A percentile compares a stretch with the other conserved stretches of the same genome.
These are phyloP conservation scores for Otus sunia DNA, from an alignment of 2,113 vertebrate species.

Conservation along the genomic window DNA sequence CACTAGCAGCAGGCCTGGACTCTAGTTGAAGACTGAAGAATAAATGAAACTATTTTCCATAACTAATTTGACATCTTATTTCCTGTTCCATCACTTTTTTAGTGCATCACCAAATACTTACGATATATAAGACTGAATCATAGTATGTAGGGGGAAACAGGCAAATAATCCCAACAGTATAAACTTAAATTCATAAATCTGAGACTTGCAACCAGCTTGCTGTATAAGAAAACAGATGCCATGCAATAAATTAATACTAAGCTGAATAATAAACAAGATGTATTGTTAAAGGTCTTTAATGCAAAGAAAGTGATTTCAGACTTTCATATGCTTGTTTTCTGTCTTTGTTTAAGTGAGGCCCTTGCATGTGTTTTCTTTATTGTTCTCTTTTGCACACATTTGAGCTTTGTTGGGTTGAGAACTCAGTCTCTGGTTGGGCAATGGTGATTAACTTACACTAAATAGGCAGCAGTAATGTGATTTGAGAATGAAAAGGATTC, in stretches of 20 bases:
- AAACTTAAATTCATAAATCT: background rate
- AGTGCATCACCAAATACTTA: background rate
- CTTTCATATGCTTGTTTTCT: constrained; percentile 62
- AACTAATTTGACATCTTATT: background rate
- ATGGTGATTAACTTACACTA: constrained; percentile 61
- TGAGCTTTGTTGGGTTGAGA: constrained; percentile 53
- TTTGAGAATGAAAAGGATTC: constrained; percentile 65
- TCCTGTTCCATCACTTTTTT: background rate
- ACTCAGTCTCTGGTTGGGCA: constrained; percentile 30
- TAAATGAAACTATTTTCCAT: background rate
- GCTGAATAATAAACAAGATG: constrained; percentile 53
- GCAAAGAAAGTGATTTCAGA: constrained; percentile 55
- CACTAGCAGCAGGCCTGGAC: background rate
- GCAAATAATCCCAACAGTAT: background rate
- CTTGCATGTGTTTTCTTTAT: constrained; percentile 51
- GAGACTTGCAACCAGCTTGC: constrained; percentile 12
- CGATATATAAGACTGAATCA: background rate
- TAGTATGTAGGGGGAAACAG: background rate
- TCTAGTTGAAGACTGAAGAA: background rate
- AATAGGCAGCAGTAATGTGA: constrained; percentile 68
- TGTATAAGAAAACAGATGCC: constrained; percentile 47
- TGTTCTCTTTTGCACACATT: constrained; percentile 8
- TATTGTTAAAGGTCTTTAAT: constrained; percentile 40
- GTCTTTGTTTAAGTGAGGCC: constrained; percentile 45
- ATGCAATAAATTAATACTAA: constrained; percentile 57